Percentiles rank a stretch among this genome's conserved stretches.
These are phyloP conservation scores for Daphoenositta chrysoptera DNA, from an alignment of 2,113 vertebrate species.

Conservation along the genomic window DNA sequence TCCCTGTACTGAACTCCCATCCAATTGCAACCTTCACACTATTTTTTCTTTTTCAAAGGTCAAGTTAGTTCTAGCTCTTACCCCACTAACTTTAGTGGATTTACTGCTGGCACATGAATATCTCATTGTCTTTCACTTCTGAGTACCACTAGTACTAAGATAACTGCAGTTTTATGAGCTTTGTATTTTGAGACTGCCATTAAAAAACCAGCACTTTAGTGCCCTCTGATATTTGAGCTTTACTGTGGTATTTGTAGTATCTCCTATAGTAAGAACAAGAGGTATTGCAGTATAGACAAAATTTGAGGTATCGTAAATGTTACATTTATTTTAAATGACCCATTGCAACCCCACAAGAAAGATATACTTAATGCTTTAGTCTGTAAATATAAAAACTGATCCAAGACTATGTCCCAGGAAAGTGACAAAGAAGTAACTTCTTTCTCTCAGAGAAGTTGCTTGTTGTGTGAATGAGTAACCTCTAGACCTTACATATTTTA, in stretches of 20 bases:
- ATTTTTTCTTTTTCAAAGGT: neutral
- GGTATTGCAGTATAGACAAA: constrained; percentile 4
- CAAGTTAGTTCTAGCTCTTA: neutral
- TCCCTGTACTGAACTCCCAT: neutral
- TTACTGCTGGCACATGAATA: neutral
- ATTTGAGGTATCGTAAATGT: neutral
- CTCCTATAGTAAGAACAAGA: neutral
- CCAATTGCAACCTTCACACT: neutral
- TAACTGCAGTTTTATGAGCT: constrained; percentile 8
- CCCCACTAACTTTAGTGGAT: neutral
- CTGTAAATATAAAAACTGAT: constrained; percentile 41
- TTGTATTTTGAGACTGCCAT: neutral
- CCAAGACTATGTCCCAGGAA: neutral
- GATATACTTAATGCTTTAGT: neutral
- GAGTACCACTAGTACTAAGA: neutral
- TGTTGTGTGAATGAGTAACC: neutral
- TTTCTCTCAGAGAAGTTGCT: neutral
- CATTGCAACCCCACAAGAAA: neutral
- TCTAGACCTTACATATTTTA: neutral
- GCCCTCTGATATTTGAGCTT: constrained; percentile 27
- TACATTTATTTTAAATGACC: constrained; percentile 10
- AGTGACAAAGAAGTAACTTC: neutral
- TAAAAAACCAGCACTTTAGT: neutral
- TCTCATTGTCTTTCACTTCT: neutral
- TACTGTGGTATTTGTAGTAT: constrained; percentile 27